Conservation (phyloP, 1,140 invertebrate genomes). For the Calephelis virginiensis region DNA sequence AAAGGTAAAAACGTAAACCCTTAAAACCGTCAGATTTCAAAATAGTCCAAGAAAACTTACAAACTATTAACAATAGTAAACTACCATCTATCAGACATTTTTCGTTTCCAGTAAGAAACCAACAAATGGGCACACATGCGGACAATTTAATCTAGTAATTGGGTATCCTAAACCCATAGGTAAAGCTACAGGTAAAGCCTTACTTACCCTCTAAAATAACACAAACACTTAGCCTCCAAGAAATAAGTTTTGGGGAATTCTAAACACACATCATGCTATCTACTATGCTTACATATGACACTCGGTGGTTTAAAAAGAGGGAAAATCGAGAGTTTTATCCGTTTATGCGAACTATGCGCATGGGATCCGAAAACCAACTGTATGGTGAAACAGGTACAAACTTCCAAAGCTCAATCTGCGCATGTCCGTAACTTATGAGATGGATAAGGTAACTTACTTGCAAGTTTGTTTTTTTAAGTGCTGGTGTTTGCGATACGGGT, state of each 20-base stretch:
- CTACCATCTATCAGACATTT: too few relatives aligned
- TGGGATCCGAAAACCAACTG: conserved; percentile 11
- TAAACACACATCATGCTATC: conserved; percentile 16
- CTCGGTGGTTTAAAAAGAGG: conserved; percentile 11
- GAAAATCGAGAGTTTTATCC: conserved; percentile 6
- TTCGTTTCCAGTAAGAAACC: background rate
- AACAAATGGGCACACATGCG: conserved; percentile 4
- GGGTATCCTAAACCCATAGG: conserved; percentile 5
- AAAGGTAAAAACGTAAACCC: too few relatives aligned
- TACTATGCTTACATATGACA: conserved; percentile 18
- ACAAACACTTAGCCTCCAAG: conserved; percentile 16
- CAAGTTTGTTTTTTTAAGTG: conserved; percentile 5
- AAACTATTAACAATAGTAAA: too few relatives aligned
- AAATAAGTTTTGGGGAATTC: conserved; percentile 10
- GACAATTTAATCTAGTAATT: conserved; percentile 4
- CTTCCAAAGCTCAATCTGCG: background rate
- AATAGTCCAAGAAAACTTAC: too few relatives aligned
- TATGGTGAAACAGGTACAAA: background rate
- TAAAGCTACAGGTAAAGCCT: conserved; percentile 10
- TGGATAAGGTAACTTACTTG: conserved; percentile 2
- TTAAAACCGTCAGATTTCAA: too few relatives aligned
- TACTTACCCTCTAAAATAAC: conserved; percentile 9
- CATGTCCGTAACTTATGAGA: background rate
- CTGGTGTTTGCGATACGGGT: background rate
- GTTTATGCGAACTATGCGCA: conserved; percentile 1